These are phyloP conservation scores for Globodera ellingtonae DNA, from an alignment of 1,140 invertebrate genomes.

Conservation along the genomic window DNA sequence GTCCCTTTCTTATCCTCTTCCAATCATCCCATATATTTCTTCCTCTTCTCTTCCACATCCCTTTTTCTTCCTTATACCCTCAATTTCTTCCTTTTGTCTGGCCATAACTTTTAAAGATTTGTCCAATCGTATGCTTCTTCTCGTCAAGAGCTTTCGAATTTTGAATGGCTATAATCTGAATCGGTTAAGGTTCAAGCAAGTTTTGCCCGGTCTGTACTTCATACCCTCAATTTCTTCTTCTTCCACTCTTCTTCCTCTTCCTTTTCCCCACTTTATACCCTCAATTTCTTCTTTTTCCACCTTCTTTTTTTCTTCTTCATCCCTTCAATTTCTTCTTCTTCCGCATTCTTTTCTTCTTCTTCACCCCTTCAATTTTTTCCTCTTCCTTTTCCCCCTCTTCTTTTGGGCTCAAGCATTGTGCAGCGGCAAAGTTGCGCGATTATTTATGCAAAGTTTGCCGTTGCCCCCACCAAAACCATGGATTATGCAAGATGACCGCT, in stretches of 20 bases:
- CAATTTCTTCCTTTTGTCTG: background rate
- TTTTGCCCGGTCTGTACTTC: background rate
- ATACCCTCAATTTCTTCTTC: background rate
- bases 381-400: too few species aligned
- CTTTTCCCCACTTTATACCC: too few species aligned
- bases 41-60: background rate
- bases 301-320: too few species aligned
- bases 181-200: too few species aligned
- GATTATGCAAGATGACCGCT: background rate
- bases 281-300: too few species aligned
- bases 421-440: background rate
- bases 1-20: background rate
- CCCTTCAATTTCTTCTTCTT: too few species aligned
- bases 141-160: background rate
- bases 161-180: background rate
- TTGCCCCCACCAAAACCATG: background rate
- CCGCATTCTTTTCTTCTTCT: background rate
- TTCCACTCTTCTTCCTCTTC: background rate
- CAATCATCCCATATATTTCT: background rate
- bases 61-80: too few species aligned
- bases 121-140: background rate
- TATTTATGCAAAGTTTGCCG: background rate
- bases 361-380: background rate
- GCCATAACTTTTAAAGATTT: background rate
- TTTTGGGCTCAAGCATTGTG: background rate